phyloP scores from a whole-genome alignment of 2,113 vertebrate genomes.

The Steatornis caripensis region DNA sequence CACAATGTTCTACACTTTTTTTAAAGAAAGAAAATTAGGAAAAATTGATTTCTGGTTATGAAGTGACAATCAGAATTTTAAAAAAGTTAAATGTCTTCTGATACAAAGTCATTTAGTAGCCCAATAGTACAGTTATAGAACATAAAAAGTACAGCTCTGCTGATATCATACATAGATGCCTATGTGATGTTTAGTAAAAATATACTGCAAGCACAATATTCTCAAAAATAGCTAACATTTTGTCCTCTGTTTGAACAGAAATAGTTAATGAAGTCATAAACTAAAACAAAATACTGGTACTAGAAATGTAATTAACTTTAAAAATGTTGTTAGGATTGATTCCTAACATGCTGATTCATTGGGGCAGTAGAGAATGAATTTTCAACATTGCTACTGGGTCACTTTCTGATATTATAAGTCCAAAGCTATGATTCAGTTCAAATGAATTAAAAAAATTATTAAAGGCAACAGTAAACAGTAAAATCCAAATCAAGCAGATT shows the following conservation, averaged over 20 bases:
- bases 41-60: neutral
- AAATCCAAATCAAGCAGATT: conserved; percentile 20
- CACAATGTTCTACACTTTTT: neutral
- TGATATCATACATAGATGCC: neutral
- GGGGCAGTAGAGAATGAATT: neutral
- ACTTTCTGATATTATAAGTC: neutral
- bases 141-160: neutral
- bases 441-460: neutral
- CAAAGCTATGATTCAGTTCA: neutral
- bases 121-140: neutral
- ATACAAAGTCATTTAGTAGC: neutral
- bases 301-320: neutral
- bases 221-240: neutral
- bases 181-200: neutral
- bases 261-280: neutral
- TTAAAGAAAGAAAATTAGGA: neutral
- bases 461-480: neutral
- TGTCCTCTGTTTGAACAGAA: neutral
- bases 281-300: neutral
- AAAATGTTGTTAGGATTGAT: neutral
- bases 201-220: neutral
- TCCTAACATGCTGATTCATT: neutral
- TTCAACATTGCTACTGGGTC: neutral
- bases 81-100: neutral
- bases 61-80: neutral